These are phyloP conservation scores for Himalopsyche tibetana DNA, from an alignment of 2,888 invertebrate genomes.

Conservation along the genomic window DNA sequence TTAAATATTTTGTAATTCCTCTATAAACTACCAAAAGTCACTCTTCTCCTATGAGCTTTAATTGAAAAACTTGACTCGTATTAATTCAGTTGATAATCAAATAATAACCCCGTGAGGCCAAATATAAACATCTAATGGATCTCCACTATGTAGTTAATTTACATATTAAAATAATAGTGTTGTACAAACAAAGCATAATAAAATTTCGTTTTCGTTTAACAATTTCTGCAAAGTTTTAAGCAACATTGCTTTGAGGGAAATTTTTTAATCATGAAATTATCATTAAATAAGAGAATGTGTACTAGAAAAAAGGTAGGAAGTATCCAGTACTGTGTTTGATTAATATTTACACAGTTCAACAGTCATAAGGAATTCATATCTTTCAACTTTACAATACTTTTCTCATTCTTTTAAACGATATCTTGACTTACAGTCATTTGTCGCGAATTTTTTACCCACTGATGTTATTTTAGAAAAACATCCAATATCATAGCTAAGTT, in stretches of 20 bases:
- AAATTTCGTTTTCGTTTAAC: not conserved
- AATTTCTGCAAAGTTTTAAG: not conserved
- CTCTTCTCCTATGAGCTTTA: not conserved
- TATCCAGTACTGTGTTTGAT: too few species aligned
- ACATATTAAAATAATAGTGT: slow-evolving; percentile 19
- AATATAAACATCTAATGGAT: slow-evolving; percentile 25
- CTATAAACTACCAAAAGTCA: not conserved
- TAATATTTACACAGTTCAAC: too few species aligned
- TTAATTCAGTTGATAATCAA: slow-evolving; percentile 27
- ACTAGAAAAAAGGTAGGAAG: too few species aligned
- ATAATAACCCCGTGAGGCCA: slow-evolving; percentile 15
- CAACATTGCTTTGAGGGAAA: not conserved
- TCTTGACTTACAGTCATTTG: too few species aligned
- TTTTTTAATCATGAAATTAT: not conserved
- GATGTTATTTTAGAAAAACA: too few species aligned
- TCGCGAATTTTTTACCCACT: too few species aligned
- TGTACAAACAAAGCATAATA: not conserved
- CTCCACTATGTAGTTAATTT: slow-evolving; percentile 8
- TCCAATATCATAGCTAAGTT: too few species aligned
- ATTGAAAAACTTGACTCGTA: not conserved
- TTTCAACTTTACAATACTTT: too few species aligned
- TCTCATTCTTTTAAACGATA: too few species aligned
- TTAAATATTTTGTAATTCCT: too few species aligned
- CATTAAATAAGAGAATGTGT: too few species aligned
- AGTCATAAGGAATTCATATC: too few species aligned